A percentile compares a stretch with the other conserved stretches of the same genome.
phyloP scores from a whole-genome alignment of 2,113 vertebrate genomes.

The Carettochelys insculpta region DNA sequence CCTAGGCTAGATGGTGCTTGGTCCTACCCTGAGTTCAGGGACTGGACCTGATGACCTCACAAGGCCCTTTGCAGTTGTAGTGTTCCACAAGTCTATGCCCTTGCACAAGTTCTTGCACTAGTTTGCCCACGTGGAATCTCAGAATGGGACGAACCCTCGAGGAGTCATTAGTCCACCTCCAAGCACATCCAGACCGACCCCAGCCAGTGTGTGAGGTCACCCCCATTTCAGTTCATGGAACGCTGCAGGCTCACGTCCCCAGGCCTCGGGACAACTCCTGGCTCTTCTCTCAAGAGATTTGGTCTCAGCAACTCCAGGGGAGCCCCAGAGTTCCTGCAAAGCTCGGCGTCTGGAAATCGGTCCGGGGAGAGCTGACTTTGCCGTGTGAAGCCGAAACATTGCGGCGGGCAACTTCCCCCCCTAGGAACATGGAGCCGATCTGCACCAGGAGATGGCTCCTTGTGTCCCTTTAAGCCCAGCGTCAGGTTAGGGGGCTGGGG shows the following conservation, averaged over 20 bases:
- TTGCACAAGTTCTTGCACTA: no score
- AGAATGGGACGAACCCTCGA: no score
- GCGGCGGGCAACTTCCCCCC: not conserved
- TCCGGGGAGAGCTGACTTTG: not conserved
- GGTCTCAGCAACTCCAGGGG: no score
- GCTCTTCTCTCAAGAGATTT: not conserved
- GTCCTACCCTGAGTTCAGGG: no score
- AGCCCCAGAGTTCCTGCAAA: not conserved
- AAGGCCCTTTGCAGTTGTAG: no score
- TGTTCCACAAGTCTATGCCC: no score
- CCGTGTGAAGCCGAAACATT: not conserved
- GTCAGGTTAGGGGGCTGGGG: not conserved
- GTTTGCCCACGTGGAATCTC: no score
- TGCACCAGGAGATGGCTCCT: not conserved
- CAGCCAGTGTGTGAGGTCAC: no score
- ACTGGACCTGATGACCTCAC: no score
- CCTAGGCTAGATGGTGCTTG: no score
- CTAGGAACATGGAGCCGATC: not conserved
- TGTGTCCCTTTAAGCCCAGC: not conserved
- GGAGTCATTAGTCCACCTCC: no score
- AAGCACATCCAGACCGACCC: no score
- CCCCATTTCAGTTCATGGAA: not conserved
- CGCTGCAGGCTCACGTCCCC: not conserved
- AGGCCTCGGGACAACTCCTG: not conserved
- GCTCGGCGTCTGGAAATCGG: not conserved